These are phyloP conservation scores for Elachura formosa DNA, from an alignment of 2,113 vertebrate genomes.

Conservation along the genomic window DNA sequence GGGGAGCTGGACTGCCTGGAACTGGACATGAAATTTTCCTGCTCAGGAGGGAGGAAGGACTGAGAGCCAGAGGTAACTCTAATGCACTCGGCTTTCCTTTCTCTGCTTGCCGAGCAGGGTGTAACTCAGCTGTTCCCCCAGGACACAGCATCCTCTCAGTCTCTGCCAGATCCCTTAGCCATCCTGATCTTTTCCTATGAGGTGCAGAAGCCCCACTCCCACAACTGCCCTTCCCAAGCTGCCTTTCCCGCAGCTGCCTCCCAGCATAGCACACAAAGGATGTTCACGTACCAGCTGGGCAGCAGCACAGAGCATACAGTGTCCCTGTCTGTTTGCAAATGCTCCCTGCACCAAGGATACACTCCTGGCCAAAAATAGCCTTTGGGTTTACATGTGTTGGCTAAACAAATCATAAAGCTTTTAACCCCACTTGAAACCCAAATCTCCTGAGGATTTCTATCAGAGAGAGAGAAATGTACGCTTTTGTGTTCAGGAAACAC, in stretches of 20 bases:
- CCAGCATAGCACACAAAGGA: background rate
- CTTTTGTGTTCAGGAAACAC: background rate
- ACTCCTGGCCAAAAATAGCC: background rate
- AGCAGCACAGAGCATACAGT: background rate
- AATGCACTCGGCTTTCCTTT: background rate
- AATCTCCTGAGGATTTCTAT: background rate
- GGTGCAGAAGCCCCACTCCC: background rate
- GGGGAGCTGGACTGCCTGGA: background rate
- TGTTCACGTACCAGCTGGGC: background rate
- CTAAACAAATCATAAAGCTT: conserved; percentile 44
- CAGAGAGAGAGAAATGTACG: background rate
- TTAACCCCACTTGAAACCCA: conserved; percentile 23
- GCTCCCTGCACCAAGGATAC: background rate
- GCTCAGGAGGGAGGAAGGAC: background rate
- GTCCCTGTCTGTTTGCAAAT: background rate
- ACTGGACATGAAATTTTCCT: background rate
- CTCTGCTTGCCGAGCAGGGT: background rate
- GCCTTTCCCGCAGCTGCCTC: background rate
- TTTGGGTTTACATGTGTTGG: background rate
- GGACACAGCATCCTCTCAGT: background rate
- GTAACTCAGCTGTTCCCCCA: background rate
- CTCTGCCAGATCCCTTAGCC: background rate
- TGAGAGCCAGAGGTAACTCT: background rate
- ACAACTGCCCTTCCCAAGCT: background rate
- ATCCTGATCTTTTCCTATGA: background rate